Base-by-base conservation (phyloP, 2,888 invertebrate genomes). In the Aspidiotus rigidus region DNA sequence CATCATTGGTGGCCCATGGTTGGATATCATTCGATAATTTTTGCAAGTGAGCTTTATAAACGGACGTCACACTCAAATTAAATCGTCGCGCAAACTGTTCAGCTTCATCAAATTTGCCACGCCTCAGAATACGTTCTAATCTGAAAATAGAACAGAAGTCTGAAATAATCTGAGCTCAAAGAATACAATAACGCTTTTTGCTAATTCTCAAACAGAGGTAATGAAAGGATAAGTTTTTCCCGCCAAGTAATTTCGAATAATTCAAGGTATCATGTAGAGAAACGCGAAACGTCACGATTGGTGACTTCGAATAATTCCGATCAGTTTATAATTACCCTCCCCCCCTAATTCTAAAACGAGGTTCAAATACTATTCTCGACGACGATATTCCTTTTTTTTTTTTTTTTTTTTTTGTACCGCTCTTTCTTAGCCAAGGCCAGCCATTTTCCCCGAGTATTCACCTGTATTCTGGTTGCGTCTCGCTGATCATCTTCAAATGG, bases 71-170 rank as follows among this genome's bases (percentile, higher is more conserved):
- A 71, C 79, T 76, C 28, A 83, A 75, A 64, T 77, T 75, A 74
- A 79, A 81, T 41, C 75, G 75, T 56, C 72, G 74, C 0, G 81
- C 81, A 74, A 81, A 82, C 17, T 74, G 72, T 74, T 80, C 79
- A 2, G 82, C 83, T 74, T 80, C 80, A 10, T 79, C 78, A 73
- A 80, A 82, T 73, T 78, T 77, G 57, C 77, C 76, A 72, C 78
- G 77, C 63, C 77, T 77, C 17, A 83, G 73, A 63, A 83, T 76
- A 72, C 80, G 75, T 64, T 78, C 76, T 11, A 82, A 76, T 71
- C 81, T 78, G 49, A 16, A 28, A 28, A 28, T 5, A 28, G 28
- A 28, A 28, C 5, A 28, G 28, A 28, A 28, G 28, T 28, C 5
- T 28, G 28, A 28, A 28, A 28, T 28, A 5, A 28, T 5, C 28